These are phyloP conservation scores for Platycheirus albimanus DNA, from an alignment of 2,888 invertebrate genomes.

Conservation along the genomic window DNA sequence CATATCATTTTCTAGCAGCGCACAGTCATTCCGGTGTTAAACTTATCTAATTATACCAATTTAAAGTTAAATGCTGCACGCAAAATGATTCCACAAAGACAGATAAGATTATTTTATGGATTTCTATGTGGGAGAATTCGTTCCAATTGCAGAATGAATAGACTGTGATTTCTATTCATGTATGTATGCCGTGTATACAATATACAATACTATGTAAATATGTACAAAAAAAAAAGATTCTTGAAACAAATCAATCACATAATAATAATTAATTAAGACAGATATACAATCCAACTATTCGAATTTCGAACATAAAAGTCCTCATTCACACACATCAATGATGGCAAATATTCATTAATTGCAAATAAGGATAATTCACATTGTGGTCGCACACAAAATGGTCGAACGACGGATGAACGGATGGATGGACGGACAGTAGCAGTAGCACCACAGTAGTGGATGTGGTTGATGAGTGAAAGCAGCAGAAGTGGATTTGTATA, in stretches of 20 bases:
- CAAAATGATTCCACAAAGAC: constrained; percentile 46
- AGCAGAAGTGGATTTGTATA: constrained; percentile 5
- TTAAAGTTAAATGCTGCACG: constrained; percentile 57
- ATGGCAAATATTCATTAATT: constrained; percentile 38
- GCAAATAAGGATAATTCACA: constrained; percentile 32
- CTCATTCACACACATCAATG: constrained; percentile 4
- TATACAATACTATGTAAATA: background rate
- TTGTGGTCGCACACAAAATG: background rate
- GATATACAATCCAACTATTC: constrained; percentile 14
- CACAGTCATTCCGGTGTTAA: constrained; percentile 19
- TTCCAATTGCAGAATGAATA: constrained; percentile 12
- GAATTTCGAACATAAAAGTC: constrained; percentile 7
- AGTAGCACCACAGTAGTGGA: background rate
- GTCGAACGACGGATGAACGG: background rate
- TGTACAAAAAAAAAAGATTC: background rate
- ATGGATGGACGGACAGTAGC: background rate
- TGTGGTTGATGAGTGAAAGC: background rate
- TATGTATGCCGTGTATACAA: too few relatives aligned
- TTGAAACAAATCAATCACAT: constrained; percentile 44
- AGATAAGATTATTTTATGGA: constrained; percentile 52
- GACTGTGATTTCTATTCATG: background rate
- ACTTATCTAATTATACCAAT: constrained; percentile 64
- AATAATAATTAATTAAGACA: constrained; percentile 58
- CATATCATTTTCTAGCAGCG: background rate
- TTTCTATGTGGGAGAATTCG: constrained; percentile 39